Evolutionary conservation across 2,113 vertebrate genomes (phyloP).

Genomic region (Charina bottae): DNA sequence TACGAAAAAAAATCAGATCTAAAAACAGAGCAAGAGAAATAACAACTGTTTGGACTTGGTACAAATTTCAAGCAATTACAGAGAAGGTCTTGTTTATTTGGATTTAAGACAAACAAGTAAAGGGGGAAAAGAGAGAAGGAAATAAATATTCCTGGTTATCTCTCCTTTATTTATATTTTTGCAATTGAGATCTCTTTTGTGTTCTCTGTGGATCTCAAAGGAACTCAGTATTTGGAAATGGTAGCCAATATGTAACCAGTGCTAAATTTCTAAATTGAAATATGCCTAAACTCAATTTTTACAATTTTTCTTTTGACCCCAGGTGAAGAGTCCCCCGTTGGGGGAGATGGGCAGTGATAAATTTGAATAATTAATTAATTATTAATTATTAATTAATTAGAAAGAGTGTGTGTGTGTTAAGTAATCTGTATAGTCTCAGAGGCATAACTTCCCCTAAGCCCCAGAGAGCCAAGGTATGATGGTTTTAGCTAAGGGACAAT

Average conservation of each 20-base stretch:
- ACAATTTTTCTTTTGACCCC: background rate
- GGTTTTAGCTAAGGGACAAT: background rate
- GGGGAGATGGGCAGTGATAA: too few relatives aligned
- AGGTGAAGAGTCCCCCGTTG: background rate
- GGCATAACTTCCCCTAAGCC: background rate
- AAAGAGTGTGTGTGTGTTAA: background rate
- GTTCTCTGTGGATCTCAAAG: background rate
- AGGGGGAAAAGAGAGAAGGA: background rate
- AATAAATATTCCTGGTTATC: background rate
- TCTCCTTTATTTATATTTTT: background rate
- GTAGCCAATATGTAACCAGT: background rate
- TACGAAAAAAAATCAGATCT: background rate
- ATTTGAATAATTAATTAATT: too few relatives aligned
- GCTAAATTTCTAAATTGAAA: background rate
- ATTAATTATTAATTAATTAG: too few relatives aligned
- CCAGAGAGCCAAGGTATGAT: background rate
- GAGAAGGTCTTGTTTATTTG: background rate
- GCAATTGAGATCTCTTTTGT: background rate
- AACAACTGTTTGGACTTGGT: background rate
- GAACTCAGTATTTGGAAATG: background rate
- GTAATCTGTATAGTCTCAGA: background rate
- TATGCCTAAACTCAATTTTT: background rate
- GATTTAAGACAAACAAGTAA: background rate
- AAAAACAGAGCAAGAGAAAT: background rate
- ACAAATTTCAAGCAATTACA: conserved; percentile 1